Evolutionary conservation across 1,140 invertebrate species (phyloP), one percentile per base, ranked within the genome.

Genomic region (Lasaia peninsularis): DNA sequence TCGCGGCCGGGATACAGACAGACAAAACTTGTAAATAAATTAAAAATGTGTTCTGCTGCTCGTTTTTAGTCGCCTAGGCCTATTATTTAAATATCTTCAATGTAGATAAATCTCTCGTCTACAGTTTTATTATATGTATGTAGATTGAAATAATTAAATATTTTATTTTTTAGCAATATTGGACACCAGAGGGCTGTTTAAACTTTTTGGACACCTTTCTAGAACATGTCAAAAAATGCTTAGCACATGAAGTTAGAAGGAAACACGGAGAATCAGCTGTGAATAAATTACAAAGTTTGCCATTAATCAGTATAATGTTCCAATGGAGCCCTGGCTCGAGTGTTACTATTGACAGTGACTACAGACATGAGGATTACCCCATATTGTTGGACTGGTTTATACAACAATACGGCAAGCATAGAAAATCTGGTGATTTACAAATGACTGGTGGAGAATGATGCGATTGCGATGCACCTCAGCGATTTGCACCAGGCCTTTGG

Each of bases 151-250:
- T 53, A 51, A 48, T 51, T 31, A 32, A 24, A 9, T 33, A 18
- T 56, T 63, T 62, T 63, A 64, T 31, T 5, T 84, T 86, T 37
- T 72, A 87, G 82, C 65, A 68, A 63, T 80, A 73, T 69, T 87
- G 84, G 84, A 63, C 75, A 50, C 76, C 80, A 35, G 78, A 74
- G 73, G 72, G 83, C 5, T 84, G 80, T 54, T 81, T 84, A 20
- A 84, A 87, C 49, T 87, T 87, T 63, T 65, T 87, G 64, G 79
- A 86, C 35, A 65, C 66, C 21, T 86, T 86, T 62, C 72, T 87
- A 7, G 73, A 67, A 18, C 78, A 77, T 59, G 80, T 87, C 7
- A 86, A 87, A 63, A 74, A 66, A 63, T 74, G 78, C 67, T 49
- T 85, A 12, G 60, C 37, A 16, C 67, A 69, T 58, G 69, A 79